Base-by-base conservation (phyloP, 1,140 invertebrate species). In the Cydia amplana region DNA sequence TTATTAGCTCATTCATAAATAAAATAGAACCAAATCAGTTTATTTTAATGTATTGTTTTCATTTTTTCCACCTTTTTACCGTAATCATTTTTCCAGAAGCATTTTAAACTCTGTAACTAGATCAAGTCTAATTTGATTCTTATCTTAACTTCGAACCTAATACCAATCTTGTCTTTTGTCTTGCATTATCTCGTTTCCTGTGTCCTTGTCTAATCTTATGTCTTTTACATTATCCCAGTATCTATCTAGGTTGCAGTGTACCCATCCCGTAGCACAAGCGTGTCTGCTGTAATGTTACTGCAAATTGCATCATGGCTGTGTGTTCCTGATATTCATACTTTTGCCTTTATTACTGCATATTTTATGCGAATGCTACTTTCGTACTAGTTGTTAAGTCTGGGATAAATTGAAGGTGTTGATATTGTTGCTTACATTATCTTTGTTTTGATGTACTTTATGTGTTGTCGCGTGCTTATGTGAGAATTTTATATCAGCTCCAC, bases 321-420 rank as follows among this genome's bases (percentile, higher is more conserved):
- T 82, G 76, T 79, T 81, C 78, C 81, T 82, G 80, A 80, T 79
- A 82, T 84, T 79, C 77, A 84, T 82, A 82, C 77, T 75, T 79
- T 75, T 77, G 75, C 74, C 75, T 79, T 79, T 76, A 78, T 78
- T 78, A 40, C 65, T 70, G 65, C 32, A 70, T 70, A 43, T 70
- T 70, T 70, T 70, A 70, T 40, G 65, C 36, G 65, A 70, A 70
- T 18, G 65, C 28, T 70, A 67, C 64, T 70, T 70, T 36, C 32
- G n/a, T 32, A 67, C 16, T 70, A 70, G 65, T 36, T 36, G 65
- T 70, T 70, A 70, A 20, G 12, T 25, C 7, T 2, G 6, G 55
- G 64, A 65, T 65, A 36, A 23, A 60, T 60, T 60, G 55, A 40
- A 70, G 65, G 65, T 70, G 28, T 36, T 70, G 36, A n/a, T 70